Percentiles rank a stretch among this genome's conserved stretches.
Evolutionary conservation across 92 coral and sea anemone genomes (phyloP).

Genomic region (Epizoanthus rinbou): DNA sequence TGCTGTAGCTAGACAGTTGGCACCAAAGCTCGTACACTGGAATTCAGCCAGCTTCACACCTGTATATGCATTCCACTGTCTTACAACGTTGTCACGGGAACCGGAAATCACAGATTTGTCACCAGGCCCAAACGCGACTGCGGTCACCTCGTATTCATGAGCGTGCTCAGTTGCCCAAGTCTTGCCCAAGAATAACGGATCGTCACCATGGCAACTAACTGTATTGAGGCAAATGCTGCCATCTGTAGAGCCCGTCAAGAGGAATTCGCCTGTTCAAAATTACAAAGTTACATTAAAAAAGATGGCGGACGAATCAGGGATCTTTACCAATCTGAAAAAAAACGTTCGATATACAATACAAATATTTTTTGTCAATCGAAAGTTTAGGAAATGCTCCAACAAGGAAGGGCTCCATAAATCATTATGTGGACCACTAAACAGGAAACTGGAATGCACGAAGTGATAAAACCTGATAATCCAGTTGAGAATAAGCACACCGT

Average conservation of each 20-base stretch:
- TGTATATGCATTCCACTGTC: slow-evolving; percentile 12
- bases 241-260: slow-evolving; percentile 44
- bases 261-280: not conserved
- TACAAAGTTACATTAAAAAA: too few relatives aligned
- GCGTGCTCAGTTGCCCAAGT: slow-evolving; percentile 25
- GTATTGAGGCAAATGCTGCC: slow-evolving; percentile 40
- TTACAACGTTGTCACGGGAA: slow-evolving; percentile 54
- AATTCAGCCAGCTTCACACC: slow-evolving; percentile 31
- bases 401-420: too few relatives aligned
- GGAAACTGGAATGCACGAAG: too few relatives aligned
- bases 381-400: too few relatives aligned
- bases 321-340: too few relatives aligned
- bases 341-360: too few relatives aligned
- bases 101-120: slow-evolving; percentile 48
- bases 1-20: slow-evolving; percentile 34
- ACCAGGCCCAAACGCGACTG: slow-evolving; percentile 46
- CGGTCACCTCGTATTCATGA: slow-evolving; percentile 37
- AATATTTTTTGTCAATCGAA: too few relatives aligned
- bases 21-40: slow-evolving; percentile 51
- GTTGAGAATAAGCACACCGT: too few relatives aligned
- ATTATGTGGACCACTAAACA: too few relatives aligned
- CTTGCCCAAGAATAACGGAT: not conserved
- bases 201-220: not conserved
- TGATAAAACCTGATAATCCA: too few relatives aligned
- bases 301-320: too few relatives aligned